Percentiles rank a stretch among this genome's conserved stretches.
Conservation (phyloP, 2,797 vertebrate genomes). For the Enteromius thamalakanensis region DNA sequence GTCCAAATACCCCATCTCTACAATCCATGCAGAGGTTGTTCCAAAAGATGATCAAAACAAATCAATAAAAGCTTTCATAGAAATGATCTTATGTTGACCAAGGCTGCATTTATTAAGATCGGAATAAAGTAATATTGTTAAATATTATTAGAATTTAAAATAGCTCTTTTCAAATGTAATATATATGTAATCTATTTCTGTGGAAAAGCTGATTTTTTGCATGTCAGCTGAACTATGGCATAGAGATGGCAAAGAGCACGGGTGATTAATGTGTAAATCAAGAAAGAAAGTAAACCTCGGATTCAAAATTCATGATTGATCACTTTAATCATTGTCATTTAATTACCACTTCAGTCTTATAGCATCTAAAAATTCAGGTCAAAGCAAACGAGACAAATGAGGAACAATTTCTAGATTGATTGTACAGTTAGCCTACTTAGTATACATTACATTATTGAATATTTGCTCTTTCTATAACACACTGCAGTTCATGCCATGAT, state of each 20-base stretch:
- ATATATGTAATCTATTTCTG: not conserved
- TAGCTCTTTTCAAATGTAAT: not conserved
- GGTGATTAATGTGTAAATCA: constrained; percentile 16
- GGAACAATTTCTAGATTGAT: not conserved
- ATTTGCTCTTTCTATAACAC: not conserved
- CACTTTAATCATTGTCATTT: not conserved
- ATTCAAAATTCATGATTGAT: not conserved
- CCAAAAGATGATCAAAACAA: not conserved
- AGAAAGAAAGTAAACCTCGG: not conserved
- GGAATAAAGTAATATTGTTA: not conserved
- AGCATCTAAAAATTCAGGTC: not conserved
- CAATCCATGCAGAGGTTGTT: not conserved
- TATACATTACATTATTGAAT: not conserved
- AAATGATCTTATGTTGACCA: not conserved
- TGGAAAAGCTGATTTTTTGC: not conserved
- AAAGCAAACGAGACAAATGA: not conserved
- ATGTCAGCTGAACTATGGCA: not conserved
- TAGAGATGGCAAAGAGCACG: not conserved
- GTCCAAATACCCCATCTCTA: not conserved
- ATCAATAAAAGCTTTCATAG: not conserved
- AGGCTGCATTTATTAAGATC: not conserved
- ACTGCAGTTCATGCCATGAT: not conserved
- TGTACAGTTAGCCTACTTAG: not conserved
- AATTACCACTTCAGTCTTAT: not conserved
- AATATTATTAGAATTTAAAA: not conserved